A percentile compares a stretch with the other conserved stretches of the same genome.
These are phyloP conservation scores for Tragelaphus scriptus DNA, from an alignment of 2,113 vertebrate species.

Conservation along the genomic window DNA sequence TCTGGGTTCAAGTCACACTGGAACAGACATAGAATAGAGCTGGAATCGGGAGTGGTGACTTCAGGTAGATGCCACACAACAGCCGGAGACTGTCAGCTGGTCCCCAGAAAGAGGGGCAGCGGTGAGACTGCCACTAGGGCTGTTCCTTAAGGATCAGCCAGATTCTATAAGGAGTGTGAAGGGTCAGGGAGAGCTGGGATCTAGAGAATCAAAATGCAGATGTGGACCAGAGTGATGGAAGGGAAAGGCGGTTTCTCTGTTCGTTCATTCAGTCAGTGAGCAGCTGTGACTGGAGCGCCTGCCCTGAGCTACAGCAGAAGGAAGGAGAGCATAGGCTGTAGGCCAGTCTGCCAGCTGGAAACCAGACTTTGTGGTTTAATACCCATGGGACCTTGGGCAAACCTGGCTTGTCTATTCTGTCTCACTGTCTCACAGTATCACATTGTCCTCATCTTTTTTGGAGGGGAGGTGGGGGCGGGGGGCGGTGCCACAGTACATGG, in stretches of 20 bases:
- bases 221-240: not conserved
- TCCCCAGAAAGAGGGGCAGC: not conserved
- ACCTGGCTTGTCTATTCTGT: not conserved
- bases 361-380: not conserved
- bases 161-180: not conserved
- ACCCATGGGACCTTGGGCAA: not conserved
- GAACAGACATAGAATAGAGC: not conserved
- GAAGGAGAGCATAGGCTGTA: rapidly evolving
- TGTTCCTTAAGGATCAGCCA: not conserved
- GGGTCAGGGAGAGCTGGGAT: not conserved
- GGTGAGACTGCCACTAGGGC: not conserved
- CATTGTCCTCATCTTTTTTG: not conserved
- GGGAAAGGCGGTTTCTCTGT: not conserved
- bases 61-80: not conserved
- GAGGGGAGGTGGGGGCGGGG: too few species aligned
- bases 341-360: not conserved
- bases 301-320: not conserved
- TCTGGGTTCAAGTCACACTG: not conserved
- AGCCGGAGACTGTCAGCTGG: not conserved
- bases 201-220: not conserved
- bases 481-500: not conserved
- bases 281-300: not conserved
- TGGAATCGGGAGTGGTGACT: not conserved
- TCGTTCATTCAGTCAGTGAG: not conserved
- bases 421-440: not conserved